Conservation (phyloP, 2,797 vertebrate species). For the Lepilemur septentrionalis region DNA sequence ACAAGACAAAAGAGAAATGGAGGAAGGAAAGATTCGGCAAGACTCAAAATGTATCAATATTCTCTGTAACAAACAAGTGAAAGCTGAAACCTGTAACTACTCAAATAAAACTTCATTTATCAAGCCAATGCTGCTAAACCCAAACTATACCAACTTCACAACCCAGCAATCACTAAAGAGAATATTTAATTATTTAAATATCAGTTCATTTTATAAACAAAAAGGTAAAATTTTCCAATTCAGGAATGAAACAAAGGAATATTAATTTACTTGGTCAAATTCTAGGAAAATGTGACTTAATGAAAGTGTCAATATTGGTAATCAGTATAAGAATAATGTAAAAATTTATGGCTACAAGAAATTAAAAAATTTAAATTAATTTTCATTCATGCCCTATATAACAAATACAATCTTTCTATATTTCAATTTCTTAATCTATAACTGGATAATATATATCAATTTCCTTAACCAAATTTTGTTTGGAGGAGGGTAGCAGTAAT, state of each 20-base stretch:
- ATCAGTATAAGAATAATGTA: neutral
- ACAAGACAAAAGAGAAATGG: neutral
- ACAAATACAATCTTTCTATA: neutral
- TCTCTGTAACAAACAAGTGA: neutral
- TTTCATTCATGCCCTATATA: neutral
- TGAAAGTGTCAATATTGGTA: neutral
- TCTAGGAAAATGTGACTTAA: slow-evolving; percentile 16
- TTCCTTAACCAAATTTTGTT: neutral
- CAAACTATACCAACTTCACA: neutral
- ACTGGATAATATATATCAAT: neutral
- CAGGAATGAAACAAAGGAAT: slow-evolving; percentile 2
- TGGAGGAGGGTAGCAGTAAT: neutral
- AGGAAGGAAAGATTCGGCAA: neutral
- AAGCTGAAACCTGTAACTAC: neutral
- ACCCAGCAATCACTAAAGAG: neutral
- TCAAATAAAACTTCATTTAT: slow-evolving; percentile 4
- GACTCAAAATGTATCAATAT: neutral
- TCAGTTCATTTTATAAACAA: neutral
- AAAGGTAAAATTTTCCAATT: slow-evolving; percentile 12
- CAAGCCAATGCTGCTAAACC: neutral
- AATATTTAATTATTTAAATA: neutral
- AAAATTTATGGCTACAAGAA: neutral
- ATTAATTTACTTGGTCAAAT: slow-evolving; percentile 11
- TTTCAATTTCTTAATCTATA: slow-evolving; percentile 36
- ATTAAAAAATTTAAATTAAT: slow-evolving; percentile 5